Conservation (phyloP, 2,888 invertebrate species). For the Allygus modestus region DNA sequence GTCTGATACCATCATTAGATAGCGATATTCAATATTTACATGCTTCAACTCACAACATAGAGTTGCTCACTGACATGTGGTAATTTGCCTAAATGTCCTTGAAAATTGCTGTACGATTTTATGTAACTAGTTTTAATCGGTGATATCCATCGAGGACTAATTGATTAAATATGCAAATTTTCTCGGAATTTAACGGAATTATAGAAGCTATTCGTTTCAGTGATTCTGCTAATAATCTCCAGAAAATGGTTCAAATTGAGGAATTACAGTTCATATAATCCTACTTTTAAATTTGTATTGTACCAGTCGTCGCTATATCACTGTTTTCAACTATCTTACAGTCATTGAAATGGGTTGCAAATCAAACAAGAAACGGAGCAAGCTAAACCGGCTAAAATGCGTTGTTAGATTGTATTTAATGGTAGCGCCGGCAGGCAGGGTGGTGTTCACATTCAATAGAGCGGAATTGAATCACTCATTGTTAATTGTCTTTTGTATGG, state of each 20-base stretch:
- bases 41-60: background rate
- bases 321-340: no score
- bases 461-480: background rate
- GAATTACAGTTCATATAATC: no score
- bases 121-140: background rate
- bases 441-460: background rate
- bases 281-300: no score
- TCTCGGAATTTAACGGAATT: background rate
- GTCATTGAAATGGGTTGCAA: no score
- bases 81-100: background rate
- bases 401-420: no score
- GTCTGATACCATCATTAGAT: constrained; percentile 9
- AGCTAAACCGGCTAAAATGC: no score
- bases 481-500: background rate
- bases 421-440: no score
- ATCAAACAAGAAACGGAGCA: no score
- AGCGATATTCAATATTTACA: constrained; percentile 34
- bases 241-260: no score
- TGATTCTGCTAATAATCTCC: no score
- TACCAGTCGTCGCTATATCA: no score
- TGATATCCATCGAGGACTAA: background rate
- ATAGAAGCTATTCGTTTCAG: background rate
- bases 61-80: background rate
- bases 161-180: background rate
- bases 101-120: background rate